phyloP scores from a whole-genome alignment of 2,888 invertebrate species.

The Metacarcinus magister region DNA sequence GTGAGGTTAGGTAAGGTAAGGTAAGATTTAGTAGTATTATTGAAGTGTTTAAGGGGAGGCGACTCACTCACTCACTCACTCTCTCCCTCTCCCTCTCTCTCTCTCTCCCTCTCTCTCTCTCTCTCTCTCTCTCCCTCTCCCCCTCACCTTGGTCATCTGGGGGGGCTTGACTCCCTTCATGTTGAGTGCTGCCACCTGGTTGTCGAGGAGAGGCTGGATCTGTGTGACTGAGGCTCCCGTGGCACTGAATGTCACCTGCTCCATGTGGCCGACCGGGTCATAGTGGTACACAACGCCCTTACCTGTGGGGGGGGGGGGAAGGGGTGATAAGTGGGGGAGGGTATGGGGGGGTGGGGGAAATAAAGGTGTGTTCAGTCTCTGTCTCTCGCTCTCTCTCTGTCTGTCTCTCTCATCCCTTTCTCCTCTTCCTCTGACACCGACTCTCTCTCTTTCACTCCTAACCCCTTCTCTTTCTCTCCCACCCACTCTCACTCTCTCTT shows the following conservation, averaged over 20 bases:
- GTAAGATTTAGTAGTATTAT: neutral
- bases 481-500: no score
- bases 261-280: slow-evolving; percentile 98
- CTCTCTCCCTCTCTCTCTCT: neutral
- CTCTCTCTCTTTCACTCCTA: no score
- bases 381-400: neutral
- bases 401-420: neutral
- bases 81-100: neutral
- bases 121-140: neutral
- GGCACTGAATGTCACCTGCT: slow-evolving; percentile 92
- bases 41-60: neutral
- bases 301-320: slow-evolving; percentile 86
- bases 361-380: no score
- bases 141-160: slow-evolving; percentile 83
- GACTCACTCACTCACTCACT: no score
- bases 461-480: no score
- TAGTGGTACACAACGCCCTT: slow-evolving; percentile 98
- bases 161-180: slow-evolving; percentile 88
- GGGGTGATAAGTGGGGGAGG: neutral
- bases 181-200: slow-evolving; percentile 96
- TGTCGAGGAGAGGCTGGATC: slow-evolving; percentile 97
- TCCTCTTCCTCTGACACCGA: no score
- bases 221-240: slow-evolving; percentile 93
- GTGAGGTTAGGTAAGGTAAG: neutral
- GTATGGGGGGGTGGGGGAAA: no score